Conservation (phyloP, 2,888 invertebrate genomes). For the Elaeidobius kamerunicus region DNA sequence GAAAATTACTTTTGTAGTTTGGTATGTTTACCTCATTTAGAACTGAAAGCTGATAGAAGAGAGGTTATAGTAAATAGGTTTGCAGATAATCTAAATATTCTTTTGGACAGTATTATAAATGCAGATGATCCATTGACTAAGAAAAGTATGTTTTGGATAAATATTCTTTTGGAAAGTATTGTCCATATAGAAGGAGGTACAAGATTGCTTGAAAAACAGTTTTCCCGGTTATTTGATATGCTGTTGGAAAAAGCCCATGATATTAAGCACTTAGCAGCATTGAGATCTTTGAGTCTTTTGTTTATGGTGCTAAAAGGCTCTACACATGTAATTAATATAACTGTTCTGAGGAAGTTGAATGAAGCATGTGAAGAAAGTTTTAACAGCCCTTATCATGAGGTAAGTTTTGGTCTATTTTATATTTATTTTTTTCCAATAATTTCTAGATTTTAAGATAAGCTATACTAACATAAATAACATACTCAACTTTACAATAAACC, state of each 20-base stretch:
- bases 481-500: too few relatives aligned
- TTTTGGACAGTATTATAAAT: conserved; percentile 22
- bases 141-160: conserved; percentile 54
- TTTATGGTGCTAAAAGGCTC: conserved; percentile 52
- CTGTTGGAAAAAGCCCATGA: conserved; percentile 52
- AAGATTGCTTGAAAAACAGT: conserved; percentile 51
- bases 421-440: neutral
- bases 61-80: conserved; percentile 40
- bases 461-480: too few relatives aligned
- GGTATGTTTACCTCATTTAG: conserved; percentile 58
- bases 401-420: conserved; percentile 44
- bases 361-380: conserved; percentile 59
- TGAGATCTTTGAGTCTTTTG: conserved; percentile 57
- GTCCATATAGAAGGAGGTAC: conserved; percentile 55
- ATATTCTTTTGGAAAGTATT: conserved; percentile 57
- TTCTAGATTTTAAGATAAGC: too few relatives aligned
- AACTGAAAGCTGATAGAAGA: conserved; percentile 32
- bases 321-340: conserved; percentile 48
- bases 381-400: conserved; percentile 65
- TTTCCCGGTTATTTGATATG: conserved; percentile 49
- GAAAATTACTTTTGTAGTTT: conserved; percentile 52
- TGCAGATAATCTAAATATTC: conserved; percentile 27
- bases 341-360: conserved; percentile 53
- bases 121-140: conserved; percentile 17
- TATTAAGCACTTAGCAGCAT: conserved; percentile 51